phyloP scores from a whole-genome alignment of 2,113 vertebrate species.

The Spheniscus mendiculus region DNA sequence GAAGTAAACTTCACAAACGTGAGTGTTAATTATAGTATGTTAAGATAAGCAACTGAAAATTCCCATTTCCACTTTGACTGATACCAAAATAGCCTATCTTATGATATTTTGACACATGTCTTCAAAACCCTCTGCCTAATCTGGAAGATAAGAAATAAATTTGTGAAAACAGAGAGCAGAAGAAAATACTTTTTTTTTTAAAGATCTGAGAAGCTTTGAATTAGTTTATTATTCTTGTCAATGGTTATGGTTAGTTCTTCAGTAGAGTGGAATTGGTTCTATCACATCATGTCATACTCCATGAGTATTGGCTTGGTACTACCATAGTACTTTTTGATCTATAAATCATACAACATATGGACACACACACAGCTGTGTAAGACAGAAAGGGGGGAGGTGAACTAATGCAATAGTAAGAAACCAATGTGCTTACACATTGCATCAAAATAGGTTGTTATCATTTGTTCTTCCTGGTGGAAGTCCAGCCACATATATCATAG shows the following conservation, averaged over 20 bases:
- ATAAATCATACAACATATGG: neutral
- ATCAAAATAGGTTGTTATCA: neutral
- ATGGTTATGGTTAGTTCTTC: neutral
- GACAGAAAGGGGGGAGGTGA: neutral
- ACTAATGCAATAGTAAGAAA: neutral
- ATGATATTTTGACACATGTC: conserved; percentile 15
- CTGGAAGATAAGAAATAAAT: neutral
- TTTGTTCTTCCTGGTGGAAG: neutral
- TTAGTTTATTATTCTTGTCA: neutral
- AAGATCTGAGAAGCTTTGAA: neutral
- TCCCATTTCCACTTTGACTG: conserved; percentile 19
- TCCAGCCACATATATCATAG: neutral
- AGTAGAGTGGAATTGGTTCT: neutral
- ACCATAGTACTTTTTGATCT: neutral
- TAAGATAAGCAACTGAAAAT: conserved; percentile 32
- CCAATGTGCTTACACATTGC: neutral
- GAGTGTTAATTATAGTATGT: conserved; percentile 12
- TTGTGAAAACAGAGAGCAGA: neutral
- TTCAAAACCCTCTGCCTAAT: neutral
- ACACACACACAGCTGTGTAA: neutral
- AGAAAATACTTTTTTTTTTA: neutral
- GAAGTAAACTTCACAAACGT: conserved; percentile 17
- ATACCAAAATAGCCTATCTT: conserved; percentile 2
- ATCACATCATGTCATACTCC: neutral
- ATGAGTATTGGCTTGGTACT: neutral